Percentiles rank a stretch among this genome's conserved stretches.
Evolutionary conservation across 2,797 vertebrate species (phyloP).

Genomic region (Enteromius unitaeniatus): DNA sequence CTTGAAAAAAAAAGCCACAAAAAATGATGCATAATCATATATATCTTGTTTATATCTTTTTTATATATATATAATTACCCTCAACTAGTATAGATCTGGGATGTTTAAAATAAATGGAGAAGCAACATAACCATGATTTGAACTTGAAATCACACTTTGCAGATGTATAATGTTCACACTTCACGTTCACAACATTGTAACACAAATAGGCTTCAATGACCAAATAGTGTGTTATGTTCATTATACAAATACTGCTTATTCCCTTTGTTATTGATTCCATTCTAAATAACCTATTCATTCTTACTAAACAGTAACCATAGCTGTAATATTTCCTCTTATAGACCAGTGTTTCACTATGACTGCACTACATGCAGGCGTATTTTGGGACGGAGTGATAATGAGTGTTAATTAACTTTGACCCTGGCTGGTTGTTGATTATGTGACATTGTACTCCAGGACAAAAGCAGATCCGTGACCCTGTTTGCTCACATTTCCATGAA

Average conservation of each 20-base stretch:
- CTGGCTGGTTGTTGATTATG: conserved; percentile 35
- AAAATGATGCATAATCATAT: background rate
- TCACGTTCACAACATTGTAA: background rate
- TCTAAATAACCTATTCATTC: background rate
- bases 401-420: conserved; percentile 50
- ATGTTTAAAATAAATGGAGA: background rate
- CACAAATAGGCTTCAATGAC: background rate
- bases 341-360: background rate
- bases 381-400: conserved; percentile 46
- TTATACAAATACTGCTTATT: background rate
- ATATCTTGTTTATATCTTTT: background rate
- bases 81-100: background rate
- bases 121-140: background rate
- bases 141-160: background rate
- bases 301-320: background rate
- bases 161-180: background rate
- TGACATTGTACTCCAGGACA: conserved; percentile 52
- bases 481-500: conserved; percentile 44
- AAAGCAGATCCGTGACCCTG: conserved; percentile 30
- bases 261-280: background rate
- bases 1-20: background rate
- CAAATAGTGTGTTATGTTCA: background rate
- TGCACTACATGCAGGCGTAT: conserved; percentile 12
- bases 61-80: background rate
- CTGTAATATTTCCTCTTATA: background rate